Conservation (phyloP, 2,113 vertebrate species). For the Pelodiscus sinensis region DNA sequence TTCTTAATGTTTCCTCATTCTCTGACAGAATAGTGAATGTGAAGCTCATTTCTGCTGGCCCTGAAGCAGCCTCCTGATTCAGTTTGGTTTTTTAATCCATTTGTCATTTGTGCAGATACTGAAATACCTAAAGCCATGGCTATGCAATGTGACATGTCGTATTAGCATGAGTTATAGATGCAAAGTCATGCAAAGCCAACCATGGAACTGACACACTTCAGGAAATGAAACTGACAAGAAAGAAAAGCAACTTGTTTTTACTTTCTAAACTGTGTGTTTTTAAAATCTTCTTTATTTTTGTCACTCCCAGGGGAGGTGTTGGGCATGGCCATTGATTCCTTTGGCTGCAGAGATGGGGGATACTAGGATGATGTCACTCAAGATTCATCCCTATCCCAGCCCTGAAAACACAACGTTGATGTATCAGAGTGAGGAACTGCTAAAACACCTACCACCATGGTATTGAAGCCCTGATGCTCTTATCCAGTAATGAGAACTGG, state of each 20-base stretch:
- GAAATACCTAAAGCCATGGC: not conserved
- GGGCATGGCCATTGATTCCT: not conserved
- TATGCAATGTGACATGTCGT: not conserved
- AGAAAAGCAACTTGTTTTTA: not conserved
- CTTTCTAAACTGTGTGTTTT: not conserved
- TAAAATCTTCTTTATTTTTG: not conserved
- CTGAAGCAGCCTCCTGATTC: conserved; percentile 11
- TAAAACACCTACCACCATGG: not conserved
- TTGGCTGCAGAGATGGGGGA: not conserved
- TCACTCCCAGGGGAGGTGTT: not conserved
- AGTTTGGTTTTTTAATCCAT: not conserved
- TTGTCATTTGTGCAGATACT: not conserved
- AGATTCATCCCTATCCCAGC: not conserved
- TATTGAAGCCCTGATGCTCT: not conserved
- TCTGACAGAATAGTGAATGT: not conserved
- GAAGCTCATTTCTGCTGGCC: not conserved
- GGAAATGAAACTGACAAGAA: not conserved
- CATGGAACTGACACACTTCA: not conserved
- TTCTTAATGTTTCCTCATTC: not conserved
- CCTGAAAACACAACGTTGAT: not conserved
- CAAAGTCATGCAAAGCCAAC: not conserved
- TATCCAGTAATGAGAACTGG: not conserved
- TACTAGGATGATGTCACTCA: not conserved
- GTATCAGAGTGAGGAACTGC: not conserved
- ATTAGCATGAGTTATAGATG: conserved; percentile 14